These are phyloP conservation scores for Ethmia dodecea DNA, from an alignment of 2,888 invertebrate genomes.

Conservation along the genomic window DNA sequence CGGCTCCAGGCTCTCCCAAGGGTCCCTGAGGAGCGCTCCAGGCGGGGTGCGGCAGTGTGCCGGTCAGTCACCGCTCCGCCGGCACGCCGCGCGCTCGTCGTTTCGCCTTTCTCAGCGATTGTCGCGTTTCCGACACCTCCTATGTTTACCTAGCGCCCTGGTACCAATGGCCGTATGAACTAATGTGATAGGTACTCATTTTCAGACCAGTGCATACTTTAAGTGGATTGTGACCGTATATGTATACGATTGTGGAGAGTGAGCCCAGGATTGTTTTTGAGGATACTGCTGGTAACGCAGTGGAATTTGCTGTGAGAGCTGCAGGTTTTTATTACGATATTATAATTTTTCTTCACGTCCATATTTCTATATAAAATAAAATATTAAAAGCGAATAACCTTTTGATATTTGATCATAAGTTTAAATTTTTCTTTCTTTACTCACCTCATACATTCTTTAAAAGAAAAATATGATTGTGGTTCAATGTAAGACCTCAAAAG, in stretches of 20 bases:
- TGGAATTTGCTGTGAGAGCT: constrained; percentile 30
- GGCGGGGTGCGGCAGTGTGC: constrained; percentile 71
- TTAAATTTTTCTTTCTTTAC: no score
- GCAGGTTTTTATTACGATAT: no score
- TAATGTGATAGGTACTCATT: constrained; percentile 46
- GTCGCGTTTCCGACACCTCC: constrained; percentile 44
- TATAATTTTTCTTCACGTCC: no score
- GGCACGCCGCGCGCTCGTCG: constrained; percentile 66
- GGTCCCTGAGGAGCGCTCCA: constrained; percentile 66
- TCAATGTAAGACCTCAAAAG: no score
- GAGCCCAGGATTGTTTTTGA: constrained; percentile 50
- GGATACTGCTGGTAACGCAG: constrained; percentile 51
- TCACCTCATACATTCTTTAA: no score
- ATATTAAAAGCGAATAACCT: no score
- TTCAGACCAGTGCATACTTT: constrained; percentile 40
- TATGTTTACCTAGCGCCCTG: constrained; percentile 56
- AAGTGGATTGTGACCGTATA: constrained; percentile 63
- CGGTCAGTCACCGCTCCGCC: constrained; percentile 76
- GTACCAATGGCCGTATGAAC: constrained; percentile 55
- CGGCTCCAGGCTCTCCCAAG: constrained; percentile 31
- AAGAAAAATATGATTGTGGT: no score
- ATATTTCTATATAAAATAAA: no score
- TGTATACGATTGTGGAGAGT: constrained; percentile 59
- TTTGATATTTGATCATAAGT: no score
- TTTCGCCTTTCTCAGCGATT: constrained; percentile 35